A percentile compares a stretch with the other conserved stretches of the same genome.
Evolutionary conservation across 2,113 vertebrate species (phyloP).

Genomic region (Pyrgilauda ruficollis): DNA sequence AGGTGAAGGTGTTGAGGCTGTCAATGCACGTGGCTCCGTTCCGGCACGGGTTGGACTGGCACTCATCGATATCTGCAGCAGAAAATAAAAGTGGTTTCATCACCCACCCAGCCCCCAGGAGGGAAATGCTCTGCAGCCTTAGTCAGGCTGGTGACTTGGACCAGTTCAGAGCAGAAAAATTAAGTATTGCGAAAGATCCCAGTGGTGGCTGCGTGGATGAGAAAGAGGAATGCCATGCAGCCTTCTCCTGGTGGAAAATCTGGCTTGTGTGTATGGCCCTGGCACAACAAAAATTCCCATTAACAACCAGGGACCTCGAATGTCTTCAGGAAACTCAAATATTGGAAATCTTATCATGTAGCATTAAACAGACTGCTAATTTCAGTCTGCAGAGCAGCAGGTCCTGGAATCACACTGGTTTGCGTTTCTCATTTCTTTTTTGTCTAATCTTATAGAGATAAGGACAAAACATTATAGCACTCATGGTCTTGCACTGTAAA

Average conservation of each 20-base stretch:
- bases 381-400: neutral
- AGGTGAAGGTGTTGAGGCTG: conserved; percentile 83
- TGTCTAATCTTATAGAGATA: neutral
- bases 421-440: neutral
- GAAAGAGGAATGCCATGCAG: neutral
- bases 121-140: neutral
- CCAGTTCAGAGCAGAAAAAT: neutral
- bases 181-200: neutral
- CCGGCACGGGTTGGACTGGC: conserved; percentile 90
- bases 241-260: neutral
- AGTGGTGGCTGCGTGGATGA: neutral
- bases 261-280: neutral
- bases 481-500: neutral
- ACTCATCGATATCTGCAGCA: conserved; percentile 90
- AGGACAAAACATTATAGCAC: neutral
- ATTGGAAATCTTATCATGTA: neutral
- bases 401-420: neutral
- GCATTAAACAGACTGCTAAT: neutral
- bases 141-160: neutral
- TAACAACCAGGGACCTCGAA: neutral
- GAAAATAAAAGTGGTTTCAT: neutral
- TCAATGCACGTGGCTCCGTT: conserved; percentile 95
- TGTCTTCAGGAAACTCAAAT: neutral
- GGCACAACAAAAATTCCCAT: neutral
- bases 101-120: neutral